Conservation (phyloP, 2,113 vertebrate species). For the Sakesphorus luctuosus region DNA sequence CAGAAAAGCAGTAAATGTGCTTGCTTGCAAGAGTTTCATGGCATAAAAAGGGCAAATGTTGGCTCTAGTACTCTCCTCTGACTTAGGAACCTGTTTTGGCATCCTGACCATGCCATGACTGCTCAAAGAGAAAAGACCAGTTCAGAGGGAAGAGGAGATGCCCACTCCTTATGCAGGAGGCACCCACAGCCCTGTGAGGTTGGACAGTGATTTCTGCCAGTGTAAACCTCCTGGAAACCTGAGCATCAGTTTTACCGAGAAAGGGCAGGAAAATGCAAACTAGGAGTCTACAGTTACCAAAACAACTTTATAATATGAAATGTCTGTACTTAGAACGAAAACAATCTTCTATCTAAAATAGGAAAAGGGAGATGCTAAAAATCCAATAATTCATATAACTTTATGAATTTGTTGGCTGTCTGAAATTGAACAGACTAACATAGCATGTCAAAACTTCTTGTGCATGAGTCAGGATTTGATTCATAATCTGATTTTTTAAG, state of each 20-base stretch:
- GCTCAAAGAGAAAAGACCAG: accelerated
- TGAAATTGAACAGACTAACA: slow-evolving; percentile 1
- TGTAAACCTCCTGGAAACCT: neutral
- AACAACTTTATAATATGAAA: neutral
- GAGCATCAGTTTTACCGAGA: neutral
- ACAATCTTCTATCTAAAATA: neutral
- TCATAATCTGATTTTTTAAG: slow-evolving; percentile 19
- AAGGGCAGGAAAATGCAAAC: neutral
- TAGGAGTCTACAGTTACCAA: neutral
- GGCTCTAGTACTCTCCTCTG: neutral
- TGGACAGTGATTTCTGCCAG: neutral
- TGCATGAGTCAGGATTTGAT: slow-evolving; percentile 26
- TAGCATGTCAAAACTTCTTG: slow-evolving; percentile 24
- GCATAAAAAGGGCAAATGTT: neutral
- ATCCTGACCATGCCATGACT: neutral
- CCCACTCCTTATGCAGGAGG: neutral
- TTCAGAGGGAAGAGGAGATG: neutral
- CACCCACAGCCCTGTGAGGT: neutral
- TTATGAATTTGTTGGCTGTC: neutral
- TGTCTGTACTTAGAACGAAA: neutral
- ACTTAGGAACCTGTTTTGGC: neutral
- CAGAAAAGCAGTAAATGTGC: neutral
- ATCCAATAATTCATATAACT: neutral
- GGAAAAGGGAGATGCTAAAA: neutral
- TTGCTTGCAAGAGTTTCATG: neutral